These are phyloP conservation scores for Pseudochromis fuscus DNA, from an alignment of 2,797 vertebrate genomes.

Conservation along the genomic window DNA sequence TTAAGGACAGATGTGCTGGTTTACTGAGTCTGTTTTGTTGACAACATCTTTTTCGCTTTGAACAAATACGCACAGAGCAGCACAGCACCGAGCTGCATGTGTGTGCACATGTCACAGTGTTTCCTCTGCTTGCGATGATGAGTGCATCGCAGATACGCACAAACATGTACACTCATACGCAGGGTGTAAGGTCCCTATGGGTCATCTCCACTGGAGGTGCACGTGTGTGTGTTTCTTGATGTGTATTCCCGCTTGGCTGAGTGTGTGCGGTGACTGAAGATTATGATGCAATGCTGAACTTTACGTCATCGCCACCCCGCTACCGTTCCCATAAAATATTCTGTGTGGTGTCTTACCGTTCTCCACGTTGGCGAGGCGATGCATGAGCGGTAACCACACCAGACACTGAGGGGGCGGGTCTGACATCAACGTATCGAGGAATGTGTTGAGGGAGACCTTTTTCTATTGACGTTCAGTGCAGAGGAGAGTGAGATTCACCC, in stretches of 20 bases:
- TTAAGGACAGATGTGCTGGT: slow-evolving; percentile 38
- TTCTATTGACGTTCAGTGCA: slow-evolving; percentile 85
- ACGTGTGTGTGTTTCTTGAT: slow-evolving; percentile 28
- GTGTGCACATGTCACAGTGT: slow-evolving; percentile 13
- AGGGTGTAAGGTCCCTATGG: slow-evolving; percentile 47
- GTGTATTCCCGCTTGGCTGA: slow-evolving; percentile 30
- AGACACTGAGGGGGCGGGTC: slow-evolving; percentile 99
- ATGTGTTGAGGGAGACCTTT: slow-evolving; percentile 96
- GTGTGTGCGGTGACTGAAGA: slow-evolving; percentile 43
- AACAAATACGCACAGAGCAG: slow-evolving; percentile 10
- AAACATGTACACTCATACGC: slow-evolving; percentile 29
- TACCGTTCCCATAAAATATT: slow-evolving; percentile 23
- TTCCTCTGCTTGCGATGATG: slow-evolving; percentile 38
- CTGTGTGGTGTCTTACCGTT: slow-evolving; percentile 87
- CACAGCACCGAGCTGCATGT: neutral
- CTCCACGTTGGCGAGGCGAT: slow-evolving; percentile 97
- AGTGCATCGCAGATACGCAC: slow-evolving; percentile 40
- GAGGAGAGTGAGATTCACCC: slow-evolving; percentile 35
- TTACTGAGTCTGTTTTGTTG: slow-evolving; percentile 11
- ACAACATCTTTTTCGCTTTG: slow-evolving; percentile 10
- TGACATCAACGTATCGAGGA: slow-evolving; percentile 97
- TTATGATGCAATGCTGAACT: slow-evolving; percentile 63
- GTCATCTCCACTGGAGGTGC: slow-evolving; percentile 33
- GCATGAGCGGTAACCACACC: slow-evolving; percentile 98
- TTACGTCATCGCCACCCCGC: slow-evolving; percentile 34